Base-by-base conservation (phyloP, 2,888 invertebrate genomes). In the Anoncus sp. region DNA sequence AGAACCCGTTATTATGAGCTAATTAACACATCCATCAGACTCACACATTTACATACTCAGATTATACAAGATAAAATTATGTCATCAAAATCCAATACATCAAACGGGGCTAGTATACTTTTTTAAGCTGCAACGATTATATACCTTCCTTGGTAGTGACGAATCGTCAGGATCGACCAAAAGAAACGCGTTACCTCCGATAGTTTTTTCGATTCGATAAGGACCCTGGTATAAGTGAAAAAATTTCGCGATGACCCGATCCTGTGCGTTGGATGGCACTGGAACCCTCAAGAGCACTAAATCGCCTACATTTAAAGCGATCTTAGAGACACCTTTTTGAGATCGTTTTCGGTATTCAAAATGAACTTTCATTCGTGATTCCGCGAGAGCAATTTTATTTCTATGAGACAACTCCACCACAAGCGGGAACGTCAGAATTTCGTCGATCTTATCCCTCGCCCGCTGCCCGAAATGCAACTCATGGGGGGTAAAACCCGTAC, bases 181-280 rank as follows among this genome's bases (percentile, higher is more conserved):
- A 43, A 73, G 55, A 67, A 31, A 67, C 14, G 67, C 67, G 27
- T 67, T 75, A 1, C 12, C 7, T 1, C 67, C 53, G 7, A 49
- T 31, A 4, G 14, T n/a, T 16, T 40, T 16, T 3, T 12, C 53
- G 6, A 75, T 65, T 18, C 2, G 14, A 40, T 67, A 75, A 5
- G 75, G 75, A 0, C 75, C 75, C 16, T 65, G 14, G 27, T 12
- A 66, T 2, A 51, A 18, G 24, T 67, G 75, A 16, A 75, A 67
- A 59, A 74, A 74, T 22, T 74, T 49, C 2, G 38, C 35, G 2
- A 49, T 65, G 9, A 38, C 49, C 1, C 51, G 14, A 27, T 67
- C 60, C 3, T 31, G n/a, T 18, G 40, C 51, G 6, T 31, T 67
- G 1, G 75, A 67, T 5, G 51, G 16, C 49, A 67, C 60, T 3